Base-by-base conservation (phyloP, 2,113 vertebrate species). In the Zootoca vivipara region DNA sequence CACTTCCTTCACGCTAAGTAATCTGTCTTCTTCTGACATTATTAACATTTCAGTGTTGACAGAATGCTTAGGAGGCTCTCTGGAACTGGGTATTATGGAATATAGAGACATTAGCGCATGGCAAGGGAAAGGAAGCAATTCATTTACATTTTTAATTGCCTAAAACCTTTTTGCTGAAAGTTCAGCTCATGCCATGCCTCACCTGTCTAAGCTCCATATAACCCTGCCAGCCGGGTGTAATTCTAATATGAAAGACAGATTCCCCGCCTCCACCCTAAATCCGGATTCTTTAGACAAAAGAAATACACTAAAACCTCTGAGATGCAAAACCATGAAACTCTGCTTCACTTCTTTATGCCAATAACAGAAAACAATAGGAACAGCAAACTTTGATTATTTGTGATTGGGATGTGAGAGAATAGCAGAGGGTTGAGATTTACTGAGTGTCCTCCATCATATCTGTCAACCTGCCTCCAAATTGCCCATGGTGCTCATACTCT, bases 41-140 rank as follows among this genome's bases (percentile, higher is more conserved):
- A 52, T 78, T 84, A 92, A 8, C 40, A 91, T 89, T 90, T 95
- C 75, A 89, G 64, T 91, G 80, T 85, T 9, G 84, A 91, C 65
- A 80, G 78, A 87, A 85, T 33, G 30, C 77, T 86, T 89, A 89
- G 91, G 89, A 87, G 6, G 3, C 64, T 30, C 69, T 69, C 83
- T 90, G 64, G 35, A 91, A 91, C 15, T 0, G 77, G 20, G 1
- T 24, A 20, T 24, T 65, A 22, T 3, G 28, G 85, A 85, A 69
- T 82, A 90, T 90, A 82, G 86, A 90, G 28, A 78, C 38, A 52
- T n/a, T 40, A 24, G 0, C 16, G 0, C n/a, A 84, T 40, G 64
- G 26, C 1, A 33, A 82, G 58, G 6, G 22, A 83, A 86, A 7
- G 5, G 13, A 87, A 89, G 1, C 85, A 9, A 79, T 74, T 81